phyloP scores from a whole-genome alignment of 2,797 vertebrate species.

The Sciaenops ocellatus region DNA sequence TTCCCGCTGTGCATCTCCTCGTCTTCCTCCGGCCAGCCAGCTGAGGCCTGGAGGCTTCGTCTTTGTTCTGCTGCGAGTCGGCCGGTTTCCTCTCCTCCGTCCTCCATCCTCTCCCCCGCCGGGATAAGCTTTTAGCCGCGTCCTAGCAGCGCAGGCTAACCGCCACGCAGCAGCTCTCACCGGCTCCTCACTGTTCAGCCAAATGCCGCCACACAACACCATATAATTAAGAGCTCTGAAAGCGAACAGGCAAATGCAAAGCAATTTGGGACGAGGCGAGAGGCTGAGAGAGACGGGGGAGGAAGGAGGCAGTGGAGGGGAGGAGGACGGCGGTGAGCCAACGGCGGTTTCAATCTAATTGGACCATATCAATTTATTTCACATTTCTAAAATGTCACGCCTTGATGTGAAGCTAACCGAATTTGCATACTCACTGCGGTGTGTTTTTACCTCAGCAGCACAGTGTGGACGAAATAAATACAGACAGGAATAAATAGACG shows the following conservation, averaged over 20 bases:
- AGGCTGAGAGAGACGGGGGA: conserved; percentile 43
- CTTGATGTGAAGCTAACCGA: conserved; percentile 65
- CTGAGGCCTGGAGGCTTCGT: conserved; percentile 31
- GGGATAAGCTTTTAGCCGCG: conserved; percentile 76
- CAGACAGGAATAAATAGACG: conserved; percentile 59
- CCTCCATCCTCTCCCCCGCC: conserved; percentile 49
- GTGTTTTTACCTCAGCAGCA: conserved; percentile 54
- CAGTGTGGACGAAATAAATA: conserved; percentile 65
- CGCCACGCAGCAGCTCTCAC: conserved; percentile 52
- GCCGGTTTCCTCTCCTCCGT: conserved; percentile 32
- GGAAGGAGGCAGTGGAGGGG: conserved; percentile 4
- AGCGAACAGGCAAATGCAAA: conserved; percentile 67
- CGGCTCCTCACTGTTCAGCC: conserved; percentile 72
- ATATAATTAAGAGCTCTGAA: conserved; percentile 75
- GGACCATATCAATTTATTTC: conserved; percentile 78
- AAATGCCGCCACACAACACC: conserved; percentile 71
- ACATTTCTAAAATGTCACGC: conserved; percentile 78
- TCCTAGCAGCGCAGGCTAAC: conserved; percentile 63
- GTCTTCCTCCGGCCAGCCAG: conserved; percentile 22
- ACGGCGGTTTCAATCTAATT: conserved; percentile 66
- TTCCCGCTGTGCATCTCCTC: conserved; percentile 16
- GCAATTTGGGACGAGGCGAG: conserved; percentile 73
- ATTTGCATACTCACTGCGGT: conserved; percentile 58
- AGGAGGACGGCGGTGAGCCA: conserved; percentile 33
- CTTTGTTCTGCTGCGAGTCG: conserved; percentile 49